Percentiles rank a stretch among this genome's conserved stretches.
Conservation (phyloP, 2,113 vertebrate species). For the Tetraodon nigroviridis region DNA sequence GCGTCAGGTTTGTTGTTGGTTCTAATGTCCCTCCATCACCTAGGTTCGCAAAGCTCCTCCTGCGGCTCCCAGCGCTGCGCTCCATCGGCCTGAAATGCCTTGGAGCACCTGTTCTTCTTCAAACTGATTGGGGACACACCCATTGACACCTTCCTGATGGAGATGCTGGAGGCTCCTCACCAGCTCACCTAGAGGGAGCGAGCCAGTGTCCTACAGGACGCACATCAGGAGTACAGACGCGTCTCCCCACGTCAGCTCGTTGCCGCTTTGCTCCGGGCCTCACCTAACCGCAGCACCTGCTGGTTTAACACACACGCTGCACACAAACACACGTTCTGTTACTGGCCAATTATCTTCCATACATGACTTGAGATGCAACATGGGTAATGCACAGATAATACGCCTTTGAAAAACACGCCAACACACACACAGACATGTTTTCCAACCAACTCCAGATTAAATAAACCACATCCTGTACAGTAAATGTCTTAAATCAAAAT, state of each 20-base stretch:
- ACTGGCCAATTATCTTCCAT: constrained; percentile 29
- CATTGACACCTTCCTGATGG: constrained; percentile 94
- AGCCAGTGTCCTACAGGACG: constrained; percentile 33
- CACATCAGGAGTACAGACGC: constrained; percentile 54
- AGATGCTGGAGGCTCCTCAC: constrained; percentile 92
- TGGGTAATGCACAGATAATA: constrained; percentile 25
- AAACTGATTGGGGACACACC: constrained; percentile 93
- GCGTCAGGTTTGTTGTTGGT: too few species aligned
- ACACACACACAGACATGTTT: constrained; percentile 27
- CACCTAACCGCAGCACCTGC: constrained; percentile 58
- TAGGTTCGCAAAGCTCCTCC: constrained; percentile 93
- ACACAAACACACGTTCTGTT: constrained; percentile 1
- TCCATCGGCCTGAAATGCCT: constrained; percentile 90
- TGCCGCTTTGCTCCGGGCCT: constrained; percentile 31
- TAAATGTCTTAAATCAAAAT: constrained; percentile 54
- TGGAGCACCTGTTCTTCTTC: constrained; percentile 94
- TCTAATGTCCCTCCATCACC: neutral
- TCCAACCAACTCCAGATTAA: constrained; percentile 34
- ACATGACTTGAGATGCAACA: constrained; percentile 22
- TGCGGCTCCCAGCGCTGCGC: constrained; percentile 84
- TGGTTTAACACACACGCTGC: constrained; percentile 21
- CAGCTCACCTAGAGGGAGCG: constrained; percentile 79
- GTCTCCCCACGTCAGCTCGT: constrained; percentile 13
- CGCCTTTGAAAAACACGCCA: constrained; percentile 31
- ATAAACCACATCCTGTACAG: constrained; percentile 21